Percentiles rank a stretch among this genome's conserved stretches.
Evolutionary conservation across 1,140 invertebrate genomes (phyloP).

Genomic region (Solenopsis invicta): DNA sequence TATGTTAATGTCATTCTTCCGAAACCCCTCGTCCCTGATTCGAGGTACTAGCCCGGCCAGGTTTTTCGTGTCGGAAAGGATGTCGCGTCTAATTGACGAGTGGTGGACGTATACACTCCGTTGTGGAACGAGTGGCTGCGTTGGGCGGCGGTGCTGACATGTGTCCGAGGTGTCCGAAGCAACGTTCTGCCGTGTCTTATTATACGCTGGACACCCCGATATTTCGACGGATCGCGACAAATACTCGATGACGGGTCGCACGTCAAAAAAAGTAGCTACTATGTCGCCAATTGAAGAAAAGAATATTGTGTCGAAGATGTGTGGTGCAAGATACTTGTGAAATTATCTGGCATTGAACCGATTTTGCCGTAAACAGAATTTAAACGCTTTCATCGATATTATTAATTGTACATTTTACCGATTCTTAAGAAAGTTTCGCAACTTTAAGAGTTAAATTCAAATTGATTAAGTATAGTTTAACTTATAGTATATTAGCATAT

Average conservation of each 20-base stretch:
- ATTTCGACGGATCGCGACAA: slow-evolving; percentile 78
- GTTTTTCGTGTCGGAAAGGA: slow-evolving; percentile 80
- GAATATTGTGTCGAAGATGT: not conserved
- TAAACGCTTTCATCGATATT: not conserved
- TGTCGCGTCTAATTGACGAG: slow-evolving; percentile 85
- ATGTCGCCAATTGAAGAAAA: slow-evolving; percentile 37
- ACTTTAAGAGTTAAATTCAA: not conserved
- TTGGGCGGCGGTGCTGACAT: slow-evolving; percentile 75
- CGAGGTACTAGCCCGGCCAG: slow-evolving; percentile 78
- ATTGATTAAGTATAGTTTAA: not conserved
- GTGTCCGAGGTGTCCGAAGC: slow-evolving; percentile 81
- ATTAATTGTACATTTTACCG: not conserved
- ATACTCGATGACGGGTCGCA: slow-evolving; percentile 47
- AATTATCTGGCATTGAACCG: not conserved
- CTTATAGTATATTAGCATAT: not conserved
- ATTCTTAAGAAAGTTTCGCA: not conserved
- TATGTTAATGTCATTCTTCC: slow-evolving; percentile 84
- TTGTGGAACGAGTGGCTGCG: slow-evolving; percentile 41
- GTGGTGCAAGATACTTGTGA: not conserved
- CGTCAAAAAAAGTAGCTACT: slow-evolving; percentile 35
- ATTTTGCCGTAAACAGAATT: not conserved
- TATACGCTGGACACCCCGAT: slow-evolving; percentile 76
- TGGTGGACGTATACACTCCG: slow-evolving; percentile 70
- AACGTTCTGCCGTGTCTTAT: slow-evolving; percentile 78
- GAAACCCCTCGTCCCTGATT: slow-evolving; percentile 78